phyloP scores from a whole-genome alignment of 2,113 vertebrate species.

The Pimephales promelas region DNA sequence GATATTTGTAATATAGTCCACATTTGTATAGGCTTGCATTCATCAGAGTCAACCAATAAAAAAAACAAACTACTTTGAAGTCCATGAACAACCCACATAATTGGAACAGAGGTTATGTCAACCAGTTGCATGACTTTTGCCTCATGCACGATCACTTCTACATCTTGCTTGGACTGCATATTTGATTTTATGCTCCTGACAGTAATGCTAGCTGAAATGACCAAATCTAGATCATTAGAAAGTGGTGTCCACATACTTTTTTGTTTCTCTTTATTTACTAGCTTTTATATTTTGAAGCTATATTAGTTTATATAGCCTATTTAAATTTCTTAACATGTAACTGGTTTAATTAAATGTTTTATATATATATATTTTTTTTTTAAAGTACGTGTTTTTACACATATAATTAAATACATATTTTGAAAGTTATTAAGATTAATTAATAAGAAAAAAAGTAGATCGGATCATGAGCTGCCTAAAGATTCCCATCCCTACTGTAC shows the following conservation, averaged over 20 bases:
- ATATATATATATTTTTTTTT: too few species aligned
- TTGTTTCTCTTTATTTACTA: too few species aligned
- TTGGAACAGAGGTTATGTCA: background rate
- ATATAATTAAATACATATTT: too few species aligned
- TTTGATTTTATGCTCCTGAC: background rate
- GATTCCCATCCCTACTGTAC: too few species aligned
- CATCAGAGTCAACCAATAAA: background rate
- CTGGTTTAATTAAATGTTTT: too few species aligned
- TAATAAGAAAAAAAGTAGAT: too few species aligned
- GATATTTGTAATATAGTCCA: background rate
- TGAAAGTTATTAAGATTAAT: too few species aligned
- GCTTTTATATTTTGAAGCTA: too few species aligned
- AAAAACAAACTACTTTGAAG: background rate
- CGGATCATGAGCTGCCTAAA: too few species aligned
- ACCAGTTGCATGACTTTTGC: background rate
- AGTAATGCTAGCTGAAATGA: background rate
- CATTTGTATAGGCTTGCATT: background rate
- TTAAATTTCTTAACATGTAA: too few species aligned
- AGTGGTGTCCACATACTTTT: background rate
- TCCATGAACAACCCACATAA: background rate
- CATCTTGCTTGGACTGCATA: background rate
- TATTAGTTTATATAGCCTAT: too few species aligned
- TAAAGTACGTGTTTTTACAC: too few species aligned
- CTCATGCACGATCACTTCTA: background rate
- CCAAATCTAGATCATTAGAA: background rate